Evolutionary conservation across 2,888 invertebrate species (phyloP).

Genomic region (Nomada ferruginata): DNA sequence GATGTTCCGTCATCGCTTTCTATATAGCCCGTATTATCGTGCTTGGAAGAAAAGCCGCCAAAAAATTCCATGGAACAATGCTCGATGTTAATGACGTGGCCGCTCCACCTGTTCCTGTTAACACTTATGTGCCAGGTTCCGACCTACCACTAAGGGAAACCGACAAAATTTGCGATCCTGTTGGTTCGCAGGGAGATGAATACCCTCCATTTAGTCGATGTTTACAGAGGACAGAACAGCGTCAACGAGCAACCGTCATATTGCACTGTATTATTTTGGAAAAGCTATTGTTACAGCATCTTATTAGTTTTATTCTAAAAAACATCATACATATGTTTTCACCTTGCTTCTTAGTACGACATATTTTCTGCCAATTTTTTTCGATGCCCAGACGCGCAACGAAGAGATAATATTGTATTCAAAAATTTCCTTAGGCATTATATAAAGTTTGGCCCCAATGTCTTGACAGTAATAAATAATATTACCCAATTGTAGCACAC

Average conservation of each 20-base stretch:
- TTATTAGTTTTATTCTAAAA: too few relatives aligned
- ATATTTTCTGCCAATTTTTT: too few relatives aligned
- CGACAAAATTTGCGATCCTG: not conserved
- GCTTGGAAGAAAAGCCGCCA: conserved; percentile 27
- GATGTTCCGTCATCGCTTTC: conserved; percentile 43
- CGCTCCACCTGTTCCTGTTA: conserved; percentile 17
- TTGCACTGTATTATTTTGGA: not conserved
- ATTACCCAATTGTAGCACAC: too few relatives aligned
- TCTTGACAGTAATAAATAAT: too few relatives aligned
- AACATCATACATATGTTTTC: too few relatives aligned
- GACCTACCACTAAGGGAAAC: not conserved
- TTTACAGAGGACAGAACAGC: conserved; percentile 32
- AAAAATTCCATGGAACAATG: conserved; percentile 36
- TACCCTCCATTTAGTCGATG: conserved; percentile 18
- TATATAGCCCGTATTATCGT: conserved; percentile 22
- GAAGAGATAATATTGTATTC: too few relatives aligned
- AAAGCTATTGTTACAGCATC: not conserved
- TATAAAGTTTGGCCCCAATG: too few relatives aligned
- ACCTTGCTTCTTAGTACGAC: too few relatives aligned
- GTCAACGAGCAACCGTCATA: not conserved
- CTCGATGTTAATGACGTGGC: conserved; percentile 34
- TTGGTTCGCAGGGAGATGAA: not conserved
- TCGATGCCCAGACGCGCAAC: too few relatives aligned
- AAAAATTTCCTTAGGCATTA: too few relatives aligned
- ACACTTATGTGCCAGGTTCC: not conserved